Evolutionary conservation across 2,888 invertebrate genomes (phyloP).

Genomic region (Zonitis immaculata): DNA sequence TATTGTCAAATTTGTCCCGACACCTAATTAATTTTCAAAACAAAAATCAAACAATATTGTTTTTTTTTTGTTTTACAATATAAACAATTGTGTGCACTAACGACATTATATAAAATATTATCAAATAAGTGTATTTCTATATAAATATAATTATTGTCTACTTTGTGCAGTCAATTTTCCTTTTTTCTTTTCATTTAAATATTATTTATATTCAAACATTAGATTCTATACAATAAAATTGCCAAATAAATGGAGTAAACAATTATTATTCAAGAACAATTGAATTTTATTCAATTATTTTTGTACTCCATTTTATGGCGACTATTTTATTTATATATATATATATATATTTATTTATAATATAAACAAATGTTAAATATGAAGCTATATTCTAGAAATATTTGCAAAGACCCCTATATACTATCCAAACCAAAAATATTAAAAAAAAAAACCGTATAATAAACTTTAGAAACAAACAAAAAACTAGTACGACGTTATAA

Average conservation of each 20-base stretch:
- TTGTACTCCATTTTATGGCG: background rate
- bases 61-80: slow-evolving; percentile 25
- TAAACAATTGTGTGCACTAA: slow-evolving; percentile 29
- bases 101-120: slow-evolving; percentile 24
- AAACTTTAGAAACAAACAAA: slow-evolving; percentile 28
- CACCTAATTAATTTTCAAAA: slow-evolving; percentile 36
- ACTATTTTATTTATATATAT: slow-evolving; percentile 28
- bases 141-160: slow-evolving; percentile 39
- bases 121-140: too few relatives aligned
- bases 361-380: slow-evolving; percentile 36
- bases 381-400: slow-evolving; percentile 36
- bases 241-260: background rate
- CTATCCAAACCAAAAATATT: slow-evolving; percentile 42
- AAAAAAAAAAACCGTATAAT: slow-evolving; percentile 19
- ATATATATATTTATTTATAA: slow-evolving; percentile 26
- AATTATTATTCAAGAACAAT: background rate
- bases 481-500: slow-evolving; percentile 42
- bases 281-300: background rate
- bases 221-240: background rate
- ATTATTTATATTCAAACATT: too few relatives aligned
- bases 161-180: slow-evolving; percentile 45
- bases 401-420: slow-evolving; percentile 44
- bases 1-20: slow-evolving; percentile 38
- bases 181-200: slow-evolving; percentile 11
- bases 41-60: too few relatives aligned